A percentile compares a stretch with the other conserved stretches of the same genome.
phyloP scores from a whole-genome alignment of 2,888 invertebrate species.

The Cephus spinipes region DNA sequence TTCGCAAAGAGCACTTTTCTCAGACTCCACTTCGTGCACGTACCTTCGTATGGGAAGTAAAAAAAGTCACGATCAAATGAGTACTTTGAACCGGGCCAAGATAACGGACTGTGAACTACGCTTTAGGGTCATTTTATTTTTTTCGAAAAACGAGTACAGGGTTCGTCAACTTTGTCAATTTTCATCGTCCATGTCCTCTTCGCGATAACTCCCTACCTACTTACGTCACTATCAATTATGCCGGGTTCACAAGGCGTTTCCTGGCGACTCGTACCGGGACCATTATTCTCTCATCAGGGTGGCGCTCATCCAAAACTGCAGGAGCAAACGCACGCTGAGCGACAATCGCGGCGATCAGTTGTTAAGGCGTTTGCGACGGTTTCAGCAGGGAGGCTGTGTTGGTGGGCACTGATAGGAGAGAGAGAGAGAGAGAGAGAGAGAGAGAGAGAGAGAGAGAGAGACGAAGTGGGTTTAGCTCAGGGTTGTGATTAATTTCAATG shows the following conservation, averaged over 20 bases:
- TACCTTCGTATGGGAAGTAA: neutral
- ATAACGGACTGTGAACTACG: neutral
- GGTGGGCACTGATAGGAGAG: conserved; percentile 13
- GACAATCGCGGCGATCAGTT: neutral
- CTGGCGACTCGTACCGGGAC: neutral
- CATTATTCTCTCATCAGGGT: neutral
- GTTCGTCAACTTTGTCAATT: neutral
- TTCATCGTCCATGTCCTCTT: neutral
- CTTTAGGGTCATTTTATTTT: neutral
- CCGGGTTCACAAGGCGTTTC: neutral
- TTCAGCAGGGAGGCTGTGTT: conserved; percentile 27
- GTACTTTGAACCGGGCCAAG: neutral
- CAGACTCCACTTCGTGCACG: conserved; percentile 30
- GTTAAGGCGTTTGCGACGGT: neutral
- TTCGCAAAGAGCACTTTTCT: conserved; percentile 57
- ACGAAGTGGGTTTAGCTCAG: conserved; percentile 37
- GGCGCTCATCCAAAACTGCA: neutral
- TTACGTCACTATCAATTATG: neutral
- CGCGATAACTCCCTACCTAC: neutral
- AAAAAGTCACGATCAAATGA: neutral
- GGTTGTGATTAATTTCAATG: conserved; percentile 67
- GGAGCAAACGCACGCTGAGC: neutral
- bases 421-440: conserved; percentile 11
- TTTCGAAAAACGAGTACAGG: neutral
- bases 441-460: neutral